A percentile compares a stretch with the other conserved stretches of the same genome.
Evolutionary conservation across 2,113 vertebrate genomes (phyloP).

Genomic region (Phodopus roborovskii): DNA sequence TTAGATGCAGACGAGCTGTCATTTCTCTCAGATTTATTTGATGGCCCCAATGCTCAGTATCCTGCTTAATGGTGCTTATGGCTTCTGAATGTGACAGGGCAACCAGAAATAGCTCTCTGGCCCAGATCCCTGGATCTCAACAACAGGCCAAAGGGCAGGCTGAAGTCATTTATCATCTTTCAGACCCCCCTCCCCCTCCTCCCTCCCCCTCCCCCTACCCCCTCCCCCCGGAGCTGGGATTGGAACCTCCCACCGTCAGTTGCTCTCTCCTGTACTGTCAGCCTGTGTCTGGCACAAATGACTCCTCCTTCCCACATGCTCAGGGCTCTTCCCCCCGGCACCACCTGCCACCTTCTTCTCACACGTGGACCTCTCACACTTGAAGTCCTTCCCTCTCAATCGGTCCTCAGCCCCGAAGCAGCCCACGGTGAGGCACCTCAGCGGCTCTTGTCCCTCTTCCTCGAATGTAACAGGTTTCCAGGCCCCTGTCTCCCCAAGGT

Average conservation of each 20-base stretch:
- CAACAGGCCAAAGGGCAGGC: constrained; percentile 4
- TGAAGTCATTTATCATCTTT: not conserved
- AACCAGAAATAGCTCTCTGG: not conserved
- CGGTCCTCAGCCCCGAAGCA: not conserved
- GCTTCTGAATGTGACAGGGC: not conserved
- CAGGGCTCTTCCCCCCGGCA: not conserved
- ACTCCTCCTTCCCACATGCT: not conserved
- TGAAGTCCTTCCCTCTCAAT: not conserved
- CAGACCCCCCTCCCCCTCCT: not conserved
- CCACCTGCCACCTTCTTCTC: not conserved
- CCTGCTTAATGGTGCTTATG: not conserved
- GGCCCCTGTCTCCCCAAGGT: not conserved
- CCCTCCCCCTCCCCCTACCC: too few species aligned
- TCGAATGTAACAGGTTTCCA: not conserved
- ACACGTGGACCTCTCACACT: not conserved
- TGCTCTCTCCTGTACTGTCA: not conserved
- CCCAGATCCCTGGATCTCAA: not conserved
- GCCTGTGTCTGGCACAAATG: not conserved
- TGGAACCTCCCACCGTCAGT: not conserved
- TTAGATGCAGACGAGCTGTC: not conserved
- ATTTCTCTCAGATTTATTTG: constrained; percentile 59
- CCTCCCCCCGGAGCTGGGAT: not conserved
- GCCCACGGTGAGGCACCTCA: too few species aligned
- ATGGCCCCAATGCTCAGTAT: not conserved
- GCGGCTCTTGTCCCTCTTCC: not conserved